Base-by-base conservation (phyloP, 2,797 vertebrate species). In the Gambusia yucatana region DNA sequence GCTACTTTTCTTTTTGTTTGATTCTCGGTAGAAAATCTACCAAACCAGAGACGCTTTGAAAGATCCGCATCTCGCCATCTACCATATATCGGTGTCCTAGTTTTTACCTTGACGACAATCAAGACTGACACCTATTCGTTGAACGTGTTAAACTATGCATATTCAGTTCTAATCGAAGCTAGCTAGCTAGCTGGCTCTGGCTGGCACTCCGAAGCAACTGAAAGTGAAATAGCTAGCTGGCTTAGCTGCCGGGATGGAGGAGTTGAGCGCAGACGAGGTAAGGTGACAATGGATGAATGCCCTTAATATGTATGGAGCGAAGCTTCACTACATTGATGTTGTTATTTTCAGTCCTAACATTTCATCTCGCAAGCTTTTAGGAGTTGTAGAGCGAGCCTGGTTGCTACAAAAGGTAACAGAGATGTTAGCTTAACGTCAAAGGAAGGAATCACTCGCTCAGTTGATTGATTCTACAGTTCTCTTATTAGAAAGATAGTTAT, bases 221-320 rank as follows among this genome's bases (percentile, higher is more conserved):
- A 92, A 96, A 96, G 97, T 97, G 96, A 97, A 97, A 96, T 84
- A 89, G 93, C 88, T 77, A 77, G 88, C 88, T 86, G 84, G 90
- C 74, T 86, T 90, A 95, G 97, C 96, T 95, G 95, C 95, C 91
- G 98, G 98, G 97, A 99, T 99, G 98, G 98, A 99, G 96, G 97
- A 99, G 95, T 95, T 99, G 93, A 99, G 97, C 95, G 97, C 98
- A 90, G 98, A 99, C 80, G 98, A 99, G 98, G 98, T 98, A 94
- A 97, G 96, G 55, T 77, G 80, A 84, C 67, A 82, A 28, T 43
- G 25, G 17, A 33, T 55, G 46, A 77, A n/a, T 8, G 4, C 7
- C 13, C 6, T 25, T 28, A 72, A 41, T 10, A 1, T 22, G 5
- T 22, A 3, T 1, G 0, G 20, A 33, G 0, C 28, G 41, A 33